Evolutionary conservation across 2,888 invertebrate genomes (phyloP), one percentile per base, ranked within the genome.

Genomic region (Drosophila monieri): DNA sequence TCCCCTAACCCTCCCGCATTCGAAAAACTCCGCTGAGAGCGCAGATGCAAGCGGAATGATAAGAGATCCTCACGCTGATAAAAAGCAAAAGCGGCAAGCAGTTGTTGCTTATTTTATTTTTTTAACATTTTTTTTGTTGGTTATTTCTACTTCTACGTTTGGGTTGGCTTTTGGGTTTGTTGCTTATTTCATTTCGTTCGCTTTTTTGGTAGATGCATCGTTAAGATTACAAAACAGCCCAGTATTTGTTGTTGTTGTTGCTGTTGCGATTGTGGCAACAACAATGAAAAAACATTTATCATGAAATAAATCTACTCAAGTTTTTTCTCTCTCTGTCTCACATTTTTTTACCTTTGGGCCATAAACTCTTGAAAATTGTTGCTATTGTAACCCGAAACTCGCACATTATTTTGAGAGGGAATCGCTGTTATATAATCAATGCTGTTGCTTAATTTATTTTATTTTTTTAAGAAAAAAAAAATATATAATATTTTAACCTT

Each of bases 11-110:
- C 27, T 2, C 37, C 14, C 39, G 8, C 15, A 57, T 49, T 37
- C 15, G 25, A 53, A 49, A 61, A 61, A 74, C 55, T 71, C 57
- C 60, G 60, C 73, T 73, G 49, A 73, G 76, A 81, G 76, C 80
- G 79, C 64, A 80, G 80, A 85, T 80, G 83, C 85, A 81, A 77
- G 30, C 67, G 76, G 58, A 30, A 48, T 79, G 85, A 85, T 85
- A 78, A 85, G 85, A 85, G 85, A 85, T 85, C 86, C 84, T 85
- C 78, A 66, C 70, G 80, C 76, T 88, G 85, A 85, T 85, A 88
- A 85, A 49, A 46, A 52, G 65, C 47, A 56, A 56, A 27, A 39
- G 62, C 62, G 62, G 62, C 62, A 32, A 62, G 53, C 61, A 73
- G 78, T 70, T 62, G 41, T 67, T 57, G 60, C 52, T 80, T 58